Percentiles rank a stretch among this genome's conserved stretches.
These are phyloP conservation scores for Cacoxenus indagator DNA, from an alignment of 2,888 invertebrate genomes.

Conservation along the genomic window DNA sequence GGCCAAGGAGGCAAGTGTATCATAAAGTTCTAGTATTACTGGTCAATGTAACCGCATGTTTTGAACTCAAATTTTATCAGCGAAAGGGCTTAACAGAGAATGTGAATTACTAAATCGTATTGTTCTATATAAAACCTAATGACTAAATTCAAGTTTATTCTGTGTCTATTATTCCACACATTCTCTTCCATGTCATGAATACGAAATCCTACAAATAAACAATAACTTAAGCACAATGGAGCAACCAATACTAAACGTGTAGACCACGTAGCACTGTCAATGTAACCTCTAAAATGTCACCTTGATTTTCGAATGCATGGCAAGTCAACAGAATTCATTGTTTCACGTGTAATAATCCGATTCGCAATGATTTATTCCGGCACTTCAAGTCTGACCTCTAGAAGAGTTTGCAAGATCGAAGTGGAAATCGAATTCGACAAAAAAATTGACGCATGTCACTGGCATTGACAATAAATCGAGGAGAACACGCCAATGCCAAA, in stretches of 20 bases:
- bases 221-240: not conserved
- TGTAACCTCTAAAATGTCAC: not conserved
- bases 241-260: not conserved
- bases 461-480: slow-evolving; percentile 63
- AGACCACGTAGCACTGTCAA: not conserved
- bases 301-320: not conserved
- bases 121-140: no score
- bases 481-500: slow-evolving; percentile 30
- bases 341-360: not conserved
- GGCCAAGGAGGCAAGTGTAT: no score
- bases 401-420: not conserved
- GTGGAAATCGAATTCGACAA: not conserved
- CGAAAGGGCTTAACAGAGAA: no score
- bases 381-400: slow-evolving; percentile 1
- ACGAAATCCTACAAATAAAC: no score
- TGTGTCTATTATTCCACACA: no score
- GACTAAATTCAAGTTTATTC: no score
- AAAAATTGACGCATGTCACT: slow-evolving; percentile 41
- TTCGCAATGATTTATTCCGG: not conserved
- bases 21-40: no score
- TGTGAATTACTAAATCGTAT: no score
- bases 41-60: no score
- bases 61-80: no score
- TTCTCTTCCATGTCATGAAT: no score
- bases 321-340: not conserved